Evolutionary conservation across 2,797 vertebrate genomes (phyloP).

Genomic region (Gymnothorax reevesii): DNA sequence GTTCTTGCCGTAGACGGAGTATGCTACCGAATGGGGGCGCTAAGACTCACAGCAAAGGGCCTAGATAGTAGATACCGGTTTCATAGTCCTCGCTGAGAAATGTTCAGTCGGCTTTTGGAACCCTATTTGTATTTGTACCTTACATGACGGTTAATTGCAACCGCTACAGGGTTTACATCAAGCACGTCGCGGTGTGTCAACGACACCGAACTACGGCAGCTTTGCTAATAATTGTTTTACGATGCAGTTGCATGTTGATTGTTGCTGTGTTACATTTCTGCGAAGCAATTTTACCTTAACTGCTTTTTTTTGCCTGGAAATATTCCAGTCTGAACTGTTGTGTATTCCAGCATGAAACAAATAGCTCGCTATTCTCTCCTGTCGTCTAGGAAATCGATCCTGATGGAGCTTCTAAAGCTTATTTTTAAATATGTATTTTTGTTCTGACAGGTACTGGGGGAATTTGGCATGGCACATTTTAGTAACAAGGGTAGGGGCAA

Average conservation of each 20-base stretch:
- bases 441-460: slow-evolving; percentile 76
- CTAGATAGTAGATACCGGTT: background rate
- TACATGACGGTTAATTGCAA: background rate
- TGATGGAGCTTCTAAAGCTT: too few species aligned
- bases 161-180: background rate
- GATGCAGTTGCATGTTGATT: background rate
- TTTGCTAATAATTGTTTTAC: background rate
- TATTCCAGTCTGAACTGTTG: background rate
- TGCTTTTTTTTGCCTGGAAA: background rate
- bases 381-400: background rate
- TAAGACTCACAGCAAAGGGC: slow-evolving; percentile 25
- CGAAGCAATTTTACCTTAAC: background rate
- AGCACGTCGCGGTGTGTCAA: background rate
- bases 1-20: background rate
- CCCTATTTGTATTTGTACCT: background rate
- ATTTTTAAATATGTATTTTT: background rate
- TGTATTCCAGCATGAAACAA: background rate
- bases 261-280: background rate
- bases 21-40: slow-evolving; percentile 46
- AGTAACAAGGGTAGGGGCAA: slow-evolving; percentile 74
- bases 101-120: background rate
- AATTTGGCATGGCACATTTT: slow-evolving; percentile 92
- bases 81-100: slow-evolving; percentile 1
- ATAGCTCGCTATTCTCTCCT: background rate
- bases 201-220: background rate